Evolutionary conservation across 1,140 invertebrate genomes (phyloP), one percentile per base, ranked within the genome.

Genomic region (Drosophila ohnishii): DNA sequence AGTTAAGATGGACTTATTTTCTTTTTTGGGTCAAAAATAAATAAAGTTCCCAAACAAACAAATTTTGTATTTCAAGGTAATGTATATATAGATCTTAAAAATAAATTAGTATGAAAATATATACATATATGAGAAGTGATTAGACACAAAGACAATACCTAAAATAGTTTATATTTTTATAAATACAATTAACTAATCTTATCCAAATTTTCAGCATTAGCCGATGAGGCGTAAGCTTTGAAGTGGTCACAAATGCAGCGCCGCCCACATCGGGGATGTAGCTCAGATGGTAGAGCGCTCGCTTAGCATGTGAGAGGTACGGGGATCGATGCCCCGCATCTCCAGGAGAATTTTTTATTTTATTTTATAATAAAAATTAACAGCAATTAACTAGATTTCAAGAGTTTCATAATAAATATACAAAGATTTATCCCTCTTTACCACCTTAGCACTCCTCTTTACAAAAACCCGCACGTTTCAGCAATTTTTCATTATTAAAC

Each of bases 221-320:
- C n/a, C 2, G 4, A 14, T 13, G 3, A 35, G 22, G 19, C 34
- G 14, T 30, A 34, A 7, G 1, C 5, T 25, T 10, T 10, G 14
- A 57, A 69, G 10, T 6, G 2, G 10, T 2, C 2, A 40, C 35
- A 48, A n/a, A 58, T 25, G 8, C 35, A 28, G n/a, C 6, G 1
- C 1, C 34, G 22, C 45, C 2, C 28, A 35, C 61, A 48, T 47
- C 53, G 90, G 86, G 83, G 44, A 90, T 79, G 94, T 95, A 95
- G 94, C 95, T 95, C 95, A 96, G 67, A 95, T 95, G 95, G 95
- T 95, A 95, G 95, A 95, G 95, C 95, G 94, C 95, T 95, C 94
- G 95, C 95, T 95, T 96, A 95, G 95, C 95, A 95, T 95, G 94
- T 93, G 95, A 95, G 95, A 95, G 94, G 95, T 95, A 95, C 94